phyloP scores from a whole-genome alignment of 2,888 invertebrate genomes.

The Gymnoscelis rufifasciata region DNA sequence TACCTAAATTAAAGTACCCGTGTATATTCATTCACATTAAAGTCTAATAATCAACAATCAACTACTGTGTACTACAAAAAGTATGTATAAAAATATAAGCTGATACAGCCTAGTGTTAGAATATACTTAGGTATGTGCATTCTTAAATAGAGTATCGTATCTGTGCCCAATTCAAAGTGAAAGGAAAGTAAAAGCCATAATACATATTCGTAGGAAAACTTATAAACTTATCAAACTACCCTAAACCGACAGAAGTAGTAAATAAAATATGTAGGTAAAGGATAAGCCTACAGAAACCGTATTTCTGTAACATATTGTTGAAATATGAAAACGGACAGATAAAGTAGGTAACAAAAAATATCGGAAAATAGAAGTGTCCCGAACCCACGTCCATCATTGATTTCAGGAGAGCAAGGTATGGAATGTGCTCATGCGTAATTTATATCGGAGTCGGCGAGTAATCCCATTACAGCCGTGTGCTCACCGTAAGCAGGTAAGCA shows the following conservation, averaged over 20 bases:
- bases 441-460: conserved; percentile 50
- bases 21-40: no score
- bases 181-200: neutral
- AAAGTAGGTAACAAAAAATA: conserved; percentile 26
- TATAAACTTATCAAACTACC: conserved; percentile 1
- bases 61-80: no score
- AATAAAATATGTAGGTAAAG: neutral
- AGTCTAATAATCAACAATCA: no score
- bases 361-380: conserved; percentile 26
- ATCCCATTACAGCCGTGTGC: conserved; percentile 50
- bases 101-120: no score
- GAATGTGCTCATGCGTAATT: conserved; percentile 51
- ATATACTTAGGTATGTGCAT: no score
- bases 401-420: conserved; percentile 27
- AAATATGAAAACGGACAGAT: conserved; percentile 30
- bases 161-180: neutral
- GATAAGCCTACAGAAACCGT: conserved; percentile 8
- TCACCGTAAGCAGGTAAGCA: conserved; percentile 58
- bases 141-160: no score
- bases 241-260: neutral
- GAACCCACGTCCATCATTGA: conserved; percentile 30
- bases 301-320: conserved; percentile 26
- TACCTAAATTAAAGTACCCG: no score
- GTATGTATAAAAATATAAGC: no score
- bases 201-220: neutral